Evolutionary conservation across 2,797 vertebrate genomes (phyloP).

Genomic region (Lagorchestes hirsutus): DNA sequence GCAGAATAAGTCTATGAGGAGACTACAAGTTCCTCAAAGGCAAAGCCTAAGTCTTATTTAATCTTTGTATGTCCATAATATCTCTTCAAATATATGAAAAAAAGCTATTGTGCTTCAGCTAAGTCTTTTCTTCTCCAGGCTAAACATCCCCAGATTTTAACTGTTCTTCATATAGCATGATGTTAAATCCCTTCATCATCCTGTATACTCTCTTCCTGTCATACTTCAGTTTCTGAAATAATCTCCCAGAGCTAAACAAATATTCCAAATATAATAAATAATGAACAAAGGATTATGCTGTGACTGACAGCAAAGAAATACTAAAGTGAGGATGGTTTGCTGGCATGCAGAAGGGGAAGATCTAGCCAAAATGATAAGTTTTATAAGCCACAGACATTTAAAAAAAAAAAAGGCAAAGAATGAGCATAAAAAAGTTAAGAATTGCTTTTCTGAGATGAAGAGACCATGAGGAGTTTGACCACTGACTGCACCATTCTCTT

Average conservation of each 20-base stretch:
- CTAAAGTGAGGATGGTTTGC: not conserved
- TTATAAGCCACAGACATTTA: not conserved
- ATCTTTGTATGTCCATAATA: not conserved
- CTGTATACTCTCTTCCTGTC: not conserved
- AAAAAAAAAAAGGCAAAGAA: not conserved
- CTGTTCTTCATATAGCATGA: not conserved
- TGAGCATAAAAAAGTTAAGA: not conserved
- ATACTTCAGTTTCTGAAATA: not conserved
- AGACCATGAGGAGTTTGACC: not conserved
- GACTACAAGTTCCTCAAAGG: not conserved
- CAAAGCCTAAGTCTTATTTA: not conserved
- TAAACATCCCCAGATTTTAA: not conserved
- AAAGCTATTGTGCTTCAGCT: not conserved
- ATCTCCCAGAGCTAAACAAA: not conserved
- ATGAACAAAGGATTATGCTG: not conserved
- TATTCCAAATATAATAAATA: not conserved
- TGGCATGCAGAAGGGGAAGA: not conserved
- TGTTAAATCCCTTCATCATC: not conserved
- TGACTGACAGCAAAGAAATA: not conserved
- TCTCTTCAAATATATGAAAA: not conserved
- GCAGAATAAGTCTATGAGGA: not conserved
- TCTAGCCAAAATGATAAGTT: not conserved
- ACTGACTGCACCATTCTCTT: not conserved
- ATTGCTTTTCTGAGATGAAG: not conserved
- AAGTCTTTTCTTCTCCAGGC: not conserved